These are phyloP conservation scores for Lates calcarifer DNA, from an alignment of 2,113 vertebrate genomes.

Conservation along the genomic window DNA sequence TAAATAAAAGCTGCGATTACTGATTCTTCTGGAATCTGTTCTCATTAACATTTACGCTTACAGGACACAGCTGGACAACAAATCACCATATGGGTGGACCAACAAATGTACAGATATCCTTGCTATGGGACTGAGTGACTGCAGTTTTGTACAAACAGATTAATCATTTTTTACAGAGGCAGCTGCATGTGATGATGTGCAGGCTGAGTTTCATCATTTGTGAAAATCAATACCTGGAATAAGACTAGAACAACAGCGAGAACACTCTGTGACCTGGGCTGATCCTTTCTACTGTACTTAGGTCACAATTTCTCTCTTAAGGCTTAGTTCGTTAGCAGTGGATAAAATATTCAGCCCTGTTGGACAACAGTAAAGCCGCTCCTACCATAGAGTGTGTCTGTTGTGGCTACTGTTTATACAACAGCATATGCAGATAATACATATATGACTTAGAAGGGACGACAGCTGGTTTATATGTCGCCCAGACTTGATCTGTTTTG, in stretches of 20 bases:
- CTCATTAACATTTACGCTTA: slow-evolving; percentile 53
- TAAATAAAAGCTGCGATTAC: slow-evolving; percentile 28
- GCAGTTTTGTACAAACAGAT: slow-evolving; percentile 50
- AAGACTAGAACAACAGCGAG: neutral
- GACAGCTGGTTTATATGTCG: slow-evolving; percentile 54
- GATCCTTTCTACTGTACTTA: slow-evolving; percentile 48
- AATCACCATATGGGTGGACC: slow-evolving; percentile 57
- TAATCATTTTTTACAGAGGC: slow-evolving; percentile 26
- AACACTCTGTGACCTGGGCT: slow-evolving; percentile 28
- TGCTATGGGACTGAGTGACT: slow-evolving; percentile 4
- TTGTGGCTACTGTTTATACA: slow-evolving; percentile 30
- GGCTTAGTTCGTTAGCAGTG: slow-evolving; percentile 54
- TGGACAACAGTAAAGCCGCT: slow-evolving; percentile 34
- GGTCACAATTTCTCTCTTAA: slow-evolving; percentile 37
- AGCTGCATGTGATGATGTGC: neutral
- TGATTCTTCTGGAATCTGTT: slow-evolving; percentile 32
- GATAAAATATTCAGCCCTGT: slow-evolving; percentile 50
- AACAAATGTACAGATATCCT: slow-evolving; percentile 17
- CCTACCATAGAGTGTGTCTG: neutral
- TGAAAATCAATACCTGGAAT: slow-evolving; percentile 8
- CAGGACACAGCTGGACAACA: slow-evolving; percentile 60
- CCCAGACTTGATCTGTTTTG: slow-evolving; percentile 51
- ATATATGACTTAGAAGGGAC: slow-evolving; percentile 39
- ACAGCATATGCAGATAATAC: slow-evolving; percentile 40
- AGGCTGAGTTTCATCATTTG: neutral